phyloP scores from a whole-genome alignment of 2,888 invertebrate species.

The Actias luna region DNA sequence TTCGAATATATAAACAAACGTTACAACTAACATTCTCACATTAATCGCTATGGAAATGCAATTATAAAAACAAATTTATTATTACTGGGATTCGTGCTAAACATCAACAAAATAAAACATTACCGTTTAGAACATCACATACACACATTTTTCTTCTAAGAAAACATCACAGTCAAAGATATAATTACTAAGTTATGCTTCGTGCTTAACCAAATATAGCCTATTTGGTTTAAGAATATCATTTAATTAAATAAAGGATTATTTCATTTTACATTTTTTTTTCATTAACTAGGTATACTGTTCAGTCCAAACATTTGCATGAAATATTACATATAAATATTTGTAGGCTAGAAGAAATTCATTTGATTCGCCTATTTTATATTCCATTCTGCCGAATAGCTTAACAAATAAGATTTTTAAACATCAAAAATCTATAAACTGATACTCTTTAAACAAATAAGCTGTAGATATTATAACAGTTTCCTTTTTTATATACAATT shows the following conservation, averaged over 20 bases:
- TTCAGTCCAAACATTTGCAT: background rate
- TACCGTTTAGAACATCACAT: constrained; percentile 65
- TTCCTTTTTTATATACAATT: constrained; percentile 13
- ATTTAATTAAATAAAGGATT: background rate
- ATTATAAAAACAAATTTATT: constrained; percentile 53
- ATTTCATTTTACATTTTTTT: background rate
- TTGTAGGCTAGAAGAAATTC: too few relatives aligned
- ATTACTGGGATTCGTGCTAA: constrained; percentile 48
- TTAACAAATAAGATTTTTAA: background rate
- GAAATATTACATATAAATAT: background rate
- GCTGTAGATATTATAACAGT: constrained; percentile 3
- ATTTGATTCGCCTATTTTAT: too few relatives aligned
- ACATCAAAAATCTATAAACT: background rate
- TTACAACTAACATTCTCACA: constrained; percentile 48
- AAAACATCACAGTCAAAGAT: constrained; percentile 80
- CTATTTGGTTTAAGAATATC: constrained; percentile 1
- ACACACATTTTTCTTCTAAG: constrained; percentile 72
- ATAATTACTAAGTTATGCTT: constrained; percentile 44
- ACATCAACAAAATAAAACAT: constrained; percentile 64
- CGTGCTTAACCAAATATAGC: constrained; percentile 10
- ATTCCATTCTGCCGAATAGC: too few relatives aligned
- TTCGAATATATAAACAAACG: constrained; percentile 61
- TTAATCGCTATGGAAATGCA: constrained; percentile 67
- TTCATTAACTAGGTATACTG: background rate
- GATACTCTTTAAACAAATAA: constrained; percentile 9